Evolutionary conservation across 2,797 vertebrate species (phyloP).

Genomic region (Tokudaia tokunoshimensis): DNA sequence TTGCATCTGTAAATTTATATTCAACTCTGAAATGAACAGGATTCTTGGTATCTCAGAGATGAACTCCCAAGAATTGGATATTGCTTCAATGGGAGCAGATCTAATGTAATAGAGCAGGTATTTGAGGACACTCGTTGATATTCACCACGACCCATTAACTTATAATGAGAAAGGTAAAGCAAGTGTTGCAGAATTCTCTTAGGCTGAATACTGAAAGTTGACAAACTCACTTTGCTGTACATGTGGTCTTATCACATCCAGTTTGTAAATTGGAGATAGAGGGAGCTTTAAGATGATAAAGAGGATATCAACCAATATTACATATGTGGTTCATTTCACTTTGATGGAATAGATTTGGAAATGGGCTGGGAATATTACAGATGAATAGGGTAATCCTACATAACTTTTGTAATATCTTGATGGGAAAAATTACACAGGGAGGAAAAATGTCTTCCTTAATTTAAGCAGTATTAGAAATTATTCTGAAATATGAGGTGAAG

Average conservation of each 20-base stretch:
- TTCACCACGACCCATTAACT: neutral
- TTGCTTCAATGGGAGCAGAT: neutral
- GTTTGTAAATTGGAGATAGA: neutral
- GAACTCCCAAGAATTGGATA: neutral
- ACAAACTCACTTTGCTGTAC: neutral
- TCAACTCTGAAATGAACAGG: neutral
- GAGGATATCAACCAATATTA: no score
- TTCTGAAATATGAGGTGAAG: neutral
- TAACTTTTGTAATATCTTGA: neutral
- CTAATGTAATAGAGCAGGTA: neutral
- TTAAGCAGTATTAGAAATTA: neutral
- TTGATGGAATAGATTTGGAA: neutral
- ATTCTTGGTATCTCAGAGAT: neutral
- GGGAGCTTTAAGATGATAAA: neutral
- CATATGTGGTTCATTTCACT: neutral
- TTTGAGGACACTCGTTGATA: neutral
- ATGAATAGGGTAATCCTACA: neutral
- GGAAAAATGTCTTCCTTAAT: neutral
- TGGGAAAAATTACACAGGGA: neutral
- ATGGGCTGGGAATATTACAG: neutral
- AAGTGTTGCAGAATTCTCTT: neutral
- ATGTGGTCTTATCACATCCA: neutral
- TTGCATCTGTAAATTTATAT: neutral
- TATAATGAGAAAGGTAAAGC: neutral
- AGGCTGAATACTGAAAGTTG: neutral